Conservation (phyloP, 2,113 vertebrate species). For the Entomyzon cyanotis region DNA sequence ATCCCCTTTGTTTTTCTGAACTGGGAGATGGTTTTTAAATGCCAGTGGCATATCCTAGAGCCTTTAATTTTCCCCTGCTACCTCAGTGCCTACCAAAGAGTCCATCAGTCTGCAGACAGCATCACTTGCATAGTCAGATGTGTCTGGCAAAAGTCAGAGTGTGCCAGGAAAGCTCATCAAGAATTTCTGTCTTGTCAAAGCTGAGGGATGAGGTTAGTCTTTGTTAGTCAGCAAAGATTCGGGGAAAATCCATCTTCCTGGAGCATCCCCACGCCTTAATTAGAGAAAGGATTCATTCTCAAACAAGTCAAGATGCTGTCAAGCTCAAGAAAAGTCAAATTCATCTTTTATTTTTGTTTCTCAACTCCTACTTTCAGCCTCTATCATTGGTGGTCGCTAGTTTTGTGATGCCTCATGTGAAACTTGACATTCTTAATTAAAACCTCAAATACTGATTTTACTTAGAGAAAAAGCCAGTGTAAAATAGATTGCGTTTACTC, state of each 20-base stretch:
- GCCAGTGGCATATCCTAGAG: background rate
- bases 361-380: background rate
- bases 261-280: background rate
- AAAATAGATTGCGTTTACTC: background rate
- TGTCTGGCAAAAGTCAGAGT: background rate
- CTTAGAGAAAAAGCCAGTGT: background rate
- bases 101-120: background rate
- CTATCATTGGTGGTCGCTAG: fast-evolving
- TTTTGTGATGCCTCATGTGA: fast-evolving
- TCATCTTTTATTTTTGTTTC: background rate
- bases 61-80: background rate
- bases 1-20: background rate
- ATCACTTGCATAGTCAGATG: background rate
- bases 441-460: background rate
- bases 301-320: background rate
- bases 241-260: background rate
- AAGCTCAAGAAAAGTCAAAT: background rate
- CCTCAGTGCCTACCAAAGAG: background rate
- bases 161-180: background rate
- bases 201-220: background rate
- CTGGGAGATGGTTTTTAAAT: background rate
- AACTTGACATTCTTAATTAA: background rate
- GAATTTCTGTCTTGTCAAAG: background rate
- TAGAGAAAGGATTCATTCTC: background rate
- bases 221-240: background rate